Conservation (phyloP, 2,797 vertebrate species). For the Perodicticus potto region DNA sequence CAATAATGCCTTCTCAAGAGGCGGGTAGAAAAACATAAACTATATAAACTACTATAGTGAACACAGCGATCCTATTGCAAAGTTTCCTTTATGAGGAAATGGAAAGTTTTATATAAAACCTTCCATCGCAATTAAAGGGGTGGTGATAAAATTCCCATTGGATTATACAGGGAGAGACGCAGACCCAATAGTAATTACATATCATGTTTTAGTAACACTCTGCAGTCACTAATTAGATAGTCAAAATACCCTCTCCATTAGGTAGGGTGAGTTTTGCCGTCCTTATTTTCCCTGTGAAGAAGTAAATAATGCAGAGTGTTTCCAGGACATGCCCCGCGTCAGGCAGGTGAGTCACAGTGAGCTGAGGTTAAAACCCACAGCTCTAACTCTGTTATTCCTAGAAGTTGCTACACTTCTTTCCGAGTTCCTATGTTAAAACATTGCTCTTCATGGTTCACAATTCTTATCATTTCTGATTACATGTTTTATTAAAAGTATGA, state of each 20-base stretch:
- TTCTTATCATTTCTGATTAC: conserved; percentile 18
- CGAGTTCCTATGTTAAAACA: background rate
- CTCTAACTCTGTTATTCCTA: background rate
- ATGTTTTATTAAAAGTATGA: background rate
- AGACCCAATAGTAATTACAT: conserved; percentile 54
- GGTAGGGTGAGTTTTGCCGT: background rate
- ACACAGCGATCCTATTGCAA: background rate
- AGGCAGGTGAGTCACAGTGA: background rate
- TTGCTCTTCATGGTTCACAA: background rate
- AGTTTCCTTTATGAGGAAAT: background rate
- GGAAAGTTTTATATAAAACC: conserved; percentile 10
- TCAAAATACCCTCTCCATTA: conserved; percentile 42
- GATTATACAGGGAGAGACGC: conserved; percentile 43
- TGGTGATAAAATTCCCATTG: conserved; percentile 54
- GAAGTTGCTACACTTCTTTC: background rate
- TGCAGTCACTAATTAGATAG: conserved; percentile 56
- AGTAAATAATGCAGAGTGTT: background rate
- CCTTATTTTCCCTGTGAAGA: conserved; percentile 8
- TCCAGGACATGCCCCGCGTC: background rate
- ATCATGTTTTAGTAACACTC: conserved; percentile 42
- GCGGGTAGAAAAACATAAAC: conserved; percentile 3
- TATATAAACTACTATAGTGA: background rate
- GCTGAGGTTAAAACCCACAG: conserved; percentile 12
- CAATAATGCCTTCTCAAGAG: background rate
- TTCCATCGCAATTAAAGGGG: background rate